Conservation (phyloP, 2,888 invertebrate genomes). For the Trichopoda pennipes region DNA sequence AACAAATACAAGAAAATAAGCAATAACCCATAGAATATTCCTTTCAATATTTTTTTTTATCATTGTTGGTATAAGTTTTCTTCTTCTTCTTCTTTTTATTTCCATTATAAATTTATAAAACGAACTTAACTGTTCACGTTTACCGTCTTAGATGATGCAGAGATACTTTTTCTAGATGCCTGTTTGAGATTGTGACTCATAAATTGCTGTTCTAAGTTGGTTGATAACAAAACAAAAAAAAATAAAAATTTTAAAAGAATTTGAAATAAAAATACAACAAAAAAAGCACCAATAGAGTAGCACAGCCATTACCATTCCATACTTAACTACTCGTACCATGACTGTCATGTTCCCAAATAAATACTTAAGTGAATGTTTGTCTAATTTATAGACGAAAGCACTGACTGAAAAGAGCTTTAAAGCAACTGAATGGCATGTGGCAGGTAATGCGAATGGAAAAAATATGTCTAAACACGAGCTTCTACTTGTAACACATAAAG, state of each 20-base stretch:
- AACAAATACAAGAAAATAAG: constrained; percentile 21
- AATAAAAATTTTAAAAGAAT: constrained; percentile 35
- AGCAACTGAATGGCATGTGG: constrained; percentile 25
- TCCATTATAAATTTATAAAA: constrained; percentile 61
- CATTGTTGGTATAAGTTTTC: constrained; percentile 21
- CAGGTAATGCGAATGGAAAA: constrained; percentile 39
- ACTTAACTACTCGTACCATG: constrained; percentile 22
- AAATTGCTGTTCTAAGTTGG: constrained; percentile 8
- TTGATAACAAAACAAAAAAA: constrained; percentile 12
- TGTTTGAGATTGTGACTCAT: constrained; percentile 46
- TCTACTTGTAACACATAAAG: constrained; percentile 46
- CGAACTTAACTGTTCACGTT: constrained; percentile 58
- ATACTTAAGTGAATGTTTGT: constrained; percentile 29
- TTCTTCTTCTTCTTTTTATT: constrained; percentile 13
- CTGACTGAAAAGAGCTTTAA: background rate
- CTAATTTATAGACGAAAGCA: constrained; percentile 1
- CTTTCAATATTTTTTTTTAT: constrained; percentile 38
- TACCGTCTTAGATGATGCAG: constrained; percentile 58
- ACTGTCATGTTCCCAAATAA: constrained; percentile 53
- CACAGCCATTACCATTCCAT: constrained; percentile 25
- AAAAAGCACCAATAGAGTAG: constrained; percentile 15
- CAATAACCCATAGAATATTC: constrained; percentile 50
- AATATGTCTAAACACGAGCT: constrained; percentile 64
- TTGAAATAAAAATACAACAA: background rate
- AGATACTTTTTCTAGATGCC: constrained; percentile 55